Base-by-base conservation (phyloP, 2,113 vertebrate genomes). In the Corvus cornix region DNA sequence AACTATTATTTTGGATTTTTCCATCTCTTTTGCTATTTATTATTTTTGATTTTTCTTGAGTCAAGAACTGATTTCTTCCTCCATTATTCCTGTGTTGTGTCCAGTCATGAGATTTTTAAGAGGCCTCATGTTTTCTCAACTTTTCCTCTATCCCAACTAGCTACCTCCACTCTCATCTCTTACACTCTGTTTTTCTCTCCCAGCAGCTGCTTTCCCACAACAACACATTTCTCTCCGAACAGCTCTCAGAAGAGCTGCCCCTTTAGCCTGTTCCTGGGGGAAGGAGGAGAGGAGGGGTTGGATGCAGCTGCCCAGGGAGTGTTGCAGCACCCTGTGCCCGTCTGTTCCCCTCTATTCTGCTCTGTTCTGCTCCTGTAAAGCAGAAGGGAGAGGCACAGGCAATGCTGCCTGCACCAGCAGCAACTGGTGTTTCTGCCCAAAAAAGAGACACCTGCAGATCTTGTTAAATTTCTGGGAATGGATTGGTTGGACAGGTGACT, bases 291-390 rank as follows among this genome's bases (percentile, higher is more conserved):
- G 18, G 30, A 16, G 24, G 51, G 15, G 3, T 31, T 67, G 37
- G 23, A 10, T 82, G 28, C 19, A 66, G 59, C 44, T 58, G 59
- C 33, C 51, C 37, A 27, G 37, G 48, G 28, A 5, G 0, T 44
- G 37, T 58, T 72, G n/a, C 44, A 77, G n/a, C 9, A 17, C 6
- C 15, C 18, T 1, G 0, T 84, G 26, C 20, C 37, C 2, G 0
- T 43, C n/a, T 60, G 31, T 33, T 39, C 18, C 18, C 16, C 4
- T 81, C 2, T 1, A 5, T 64, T 23, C 68, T 52, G 12, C 37
- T 70, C 10, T 9, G 0, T 3, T 37, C 48, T 72, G 12, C 52
- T 76, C 39, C 16, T 20, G 20, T 66, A 21, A 82, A 74, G 51
- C 23, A 77, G 60, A 60, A 82, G 33, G 12, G 60, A 75, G 52